Evolutionary conservation across 2,113 vertebrate species (phyloP), one percentile per base, ranked within the genome.

Genomic region (Alethe diademata): DNA sequence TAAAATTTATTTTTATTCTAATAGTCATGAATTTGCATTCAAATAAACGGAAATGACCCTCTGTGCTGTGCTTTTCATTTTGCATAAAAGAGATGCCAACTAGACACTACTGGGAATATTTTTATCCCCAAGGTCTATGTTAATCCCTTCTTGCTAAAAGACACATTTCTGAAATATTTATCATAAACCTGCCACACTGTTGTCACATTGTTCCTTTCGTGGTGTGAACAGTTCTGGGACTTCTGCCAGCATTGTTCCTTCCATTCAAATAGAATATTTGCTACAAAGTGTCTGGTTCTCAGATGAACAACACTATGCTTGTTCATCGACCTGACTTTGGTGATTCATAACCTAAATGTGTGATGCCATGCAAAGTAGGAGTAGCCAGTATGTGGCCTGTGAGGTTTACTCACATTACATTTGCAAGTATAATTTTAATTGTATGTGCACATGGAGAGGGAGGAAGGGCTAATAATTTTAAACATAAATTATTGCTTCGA

Each of bases 361-460:
- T 11, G 62, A 66, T 74, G 76, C 91, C 26, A 5, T 22, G 69
- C 70, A 88, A 86, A 86, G 24, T 3, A 86, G 88, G 28, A 64
- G 38, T 70, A 85, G 47, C 38, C 58, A 79, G 11, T 70, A 83
- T 80, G 54, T 35, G 67, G 67, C 54, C 47, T 76, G 61, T 94
- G 75, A 88, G 56, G 51, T 88, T 95, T 76, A 40, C 58, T 93
- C 78, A 40, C 36, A 2, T 66, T 89, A 11, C 88, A 76, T 93
- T 96, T 94, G 93, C 78, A 94, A 96, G 51, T 90, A 73, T 89
- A 88, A 91, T 89, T 94, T 87, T 69, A 78, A 81, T 94, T 89
- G 29, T 81, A 13, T 57, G 19, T 88, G 65, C 31, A 50, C 24
- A 8, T 51, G 40, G 33, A 11, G 62, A 35, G 23, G 6, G 33